phyloP scores from a whole-genome alignment of 2,113 vertebrate species.

The Ranitomeya imitator region DNA sequence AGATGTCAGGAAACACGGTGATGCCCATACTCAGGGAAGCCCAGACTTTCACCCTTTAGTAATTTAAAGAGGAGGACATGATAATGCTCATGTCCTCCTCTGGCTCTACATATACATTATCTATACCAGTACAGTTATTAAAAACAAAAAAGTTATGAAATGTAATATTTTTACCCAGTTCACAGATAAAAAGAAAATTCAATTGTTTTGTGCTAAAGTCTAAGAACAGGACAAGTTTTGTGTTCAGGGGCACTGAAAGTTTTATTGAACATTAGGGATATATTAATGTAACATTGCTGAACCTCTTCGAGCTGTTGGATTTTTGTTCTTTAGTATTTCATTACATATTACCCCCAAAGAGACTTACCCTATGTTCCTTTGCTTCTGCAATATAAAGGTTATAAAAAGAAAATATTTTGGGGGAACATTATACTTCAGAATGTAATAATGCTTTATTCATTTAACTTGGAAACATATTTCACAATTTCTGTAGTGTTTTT shows the following conservation, averaged over 20 bases:
- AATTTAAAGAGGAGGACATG: not conserved
- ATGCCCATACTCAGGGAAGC: not conserved
- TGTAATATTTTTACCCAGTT: not conserved
- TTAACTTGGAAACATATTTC: not conserved
- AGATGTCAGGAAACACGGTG: slow-evolving; percentile 5
- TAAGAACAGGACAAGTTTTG: slow-evolving; percentile 1
- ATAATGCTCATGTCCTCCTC: not conserved
- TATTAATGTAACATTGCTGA: slow-evolving; percentile 15
- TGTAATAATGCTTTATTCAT: not conserved
- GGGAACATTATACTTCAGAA: not conserved
- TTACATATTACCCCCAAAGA: slow-evolving; percentile 29
- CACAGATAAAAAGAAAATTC: slow-evolving; percentile 20
- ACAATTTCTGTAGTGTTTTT: not conserved
- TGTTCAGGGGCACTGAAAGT: slow-evolving; percentile 46
- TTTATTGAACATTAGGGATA: slow-evolving; percentile 45
- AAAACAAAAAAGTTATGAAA: not conserved
- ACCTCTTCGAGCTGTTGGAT: slow-evolving; percentile 11
- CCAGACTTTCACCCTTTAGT: not conserved
- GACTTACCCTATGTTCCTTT: slow-evolving; percentile 28
- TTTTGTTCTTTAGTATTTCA: slow-evolving; percentile 42
- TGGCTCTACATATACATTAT: slow-evolving; percentile 9
- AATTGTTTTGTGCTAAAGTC: slow-evolving; percentile 12
- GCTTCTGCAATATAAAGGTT: slow-evolving; percentile 28
- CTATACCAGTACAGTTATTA: slow-evolving; percentile 27
- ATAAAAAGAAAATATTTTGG: slow-evolving; percentile 9